phyloP scores from a whole-genome alignment of 2,113 vertebrate genomes.

The Sinosuthora webbiana region DNA sequence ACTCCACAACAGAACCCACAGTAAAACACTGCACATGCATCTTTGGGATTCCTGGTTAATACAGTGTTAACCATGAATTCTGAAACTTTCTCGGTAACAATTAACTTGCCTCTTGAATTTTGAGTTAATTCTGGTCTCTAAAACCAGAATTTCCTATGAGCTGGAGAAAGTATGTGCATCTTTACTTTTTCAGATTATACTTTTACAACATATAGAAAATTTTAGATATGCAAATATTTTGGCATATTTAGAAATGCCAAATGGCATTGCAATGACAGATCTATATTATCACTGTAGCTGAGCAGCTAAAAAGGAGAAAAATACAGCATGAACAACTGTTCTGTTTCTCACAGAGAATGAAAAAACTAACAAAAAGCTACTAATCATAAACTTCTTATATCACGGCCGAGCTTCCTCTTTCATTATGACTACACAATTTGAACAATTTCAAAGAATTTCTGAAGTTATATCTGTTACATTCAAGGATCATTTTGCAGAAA shows the following conservation, averaged over 20 bases:
- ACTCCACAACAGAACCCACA: accelerated
- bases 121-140: not conserved
- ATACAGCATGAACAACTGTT: not conserved
- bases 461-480: not conserved
- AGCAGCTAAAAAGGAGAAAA: not conserved
- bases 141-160: not conserved
- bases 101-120: not conserved
- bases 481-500: not conserved
- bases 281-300: not conserved
- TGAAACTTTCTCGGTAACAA: not conserved
- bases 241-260: not conserved
- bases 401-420: not conserved
- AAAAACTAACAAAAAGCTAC: not conserved
- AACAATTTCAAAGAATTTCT: not conserved
- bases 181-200: not conserved
- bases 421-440: not conserved
- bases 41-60: not conserved
- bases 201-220: not conserved
- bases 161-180: not conserved
- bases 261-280: not conserved
- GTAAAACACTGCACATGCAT: not conserved
- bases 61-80: not conserved
- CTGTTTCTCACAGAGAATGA: not conserved
- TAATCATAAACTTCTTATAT: not conserved
- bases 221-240: not conserved